Evolutionary conservation across 1,140 invertebrate genomes (phyloP).

Genomic region (Aporrectodea caliginosa): DNA sequence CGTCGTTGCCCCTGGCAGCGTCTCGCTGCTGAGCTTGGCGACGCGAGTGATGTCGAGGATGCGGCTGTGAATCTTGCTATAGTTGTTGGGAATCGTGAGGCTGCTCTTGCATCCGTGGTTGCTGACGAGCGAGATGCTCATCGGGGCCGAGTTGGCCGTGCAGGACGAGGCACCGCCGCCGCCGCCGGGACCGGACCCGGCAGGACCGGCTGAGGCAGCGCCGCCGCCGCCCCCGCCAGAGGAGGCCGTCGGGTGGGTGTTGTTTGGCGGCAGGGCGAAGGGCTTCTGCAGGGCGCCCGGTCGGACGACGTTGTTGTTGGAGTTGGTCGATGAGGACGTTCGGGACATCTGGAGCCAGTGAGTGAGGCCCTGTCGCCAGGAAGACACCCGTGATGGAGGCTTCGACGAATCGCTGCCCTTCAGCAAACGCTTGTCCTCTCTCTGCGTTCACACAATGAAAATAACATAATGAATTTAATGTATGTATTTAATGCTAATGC

Average conservation of each 20-base stretch:
- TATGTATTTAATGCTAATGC: too few relatives aligned
- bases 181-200: too few relatives aligned
- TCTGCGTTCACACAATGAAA: too few relatives aligned
- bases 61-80: background rate
- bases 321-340: background rate
- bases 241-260: background rate
- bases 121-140: slow-evolving; percentile 25
- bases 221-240: too few relatives aligned
- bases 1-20: too few relatives aligned
- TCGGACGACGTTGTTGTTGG: slow-evolving; percentile 13
- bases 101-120: slow-evolving; percentile 22
- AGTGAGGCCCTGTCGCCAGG: slow-evolving; percentile 13
- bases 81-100: slow-evolving; percentile 17
- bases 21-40: too few relatives aligned
- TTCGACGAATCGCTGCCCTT: background rate
- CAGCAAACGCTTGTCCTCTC: background rate
- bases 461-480: too few relatives aligned
- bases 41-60: too few relatives aligned
- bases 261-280: background rate
- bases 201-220: too few relatives aligned
- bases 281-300: background rate
- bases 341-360: slow-evolving; percentile 21
- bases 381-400: background rate
- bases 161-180: background rate
- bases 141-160: slow-evolving; percentile 17